Evolutionary conservation across 1,140 invertebrate species (phyloP).

Genomic region (Cherax quadricarinatus): DNA sequence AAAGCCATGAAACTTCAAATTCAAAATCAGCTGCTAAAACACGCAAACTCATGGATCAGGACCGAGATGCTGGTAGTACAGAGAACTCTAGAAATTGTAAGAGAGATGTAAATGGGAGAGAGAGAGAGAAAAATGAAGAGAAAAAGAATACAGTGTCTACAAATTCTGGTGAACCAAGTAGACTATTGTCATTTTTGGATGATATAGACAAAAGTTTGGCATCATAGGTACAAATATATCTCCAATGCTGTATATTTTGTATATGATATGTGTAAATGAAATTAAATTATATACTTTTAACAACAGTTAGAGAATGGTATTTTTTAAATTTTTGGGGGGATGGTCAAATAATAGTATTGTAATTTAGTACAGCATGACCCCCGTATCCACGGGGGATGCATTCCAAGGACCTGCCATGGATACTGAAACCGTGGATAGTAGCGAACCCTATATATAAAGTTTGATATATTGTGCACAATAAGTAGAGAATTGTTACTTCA

Average conservation of each 20-base stretch:
- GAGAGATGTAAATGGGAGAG: not conserved
- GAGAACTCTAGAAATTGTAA: not conserved
- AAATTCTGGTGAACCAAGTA: conserved; percentile 30
- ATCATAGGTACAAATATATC: not conserved
- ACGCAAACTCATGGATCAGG: not conserved
- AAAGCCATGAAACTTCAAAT: not conserved
- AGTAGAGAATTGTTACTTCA: no score
- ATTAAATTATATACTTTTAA: not conserved
- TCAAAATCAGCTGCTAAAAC: no score
- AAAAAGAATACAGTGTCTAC: not conserved
- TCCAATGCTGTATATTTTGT: not conserved
- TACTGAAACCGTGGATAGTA: no score
- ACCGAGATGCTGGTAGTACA: not conserved
- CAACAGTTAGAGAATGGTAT: not conserved
- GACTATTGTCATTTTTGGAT: conserved; percentile 36
- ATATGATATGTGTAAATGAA: not conserved
- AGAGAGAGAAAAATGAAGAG: not conserved
- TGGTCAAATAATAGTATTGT: not conserved
- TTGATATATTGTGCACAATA: no score
- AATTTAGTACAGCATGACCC: not conserved
- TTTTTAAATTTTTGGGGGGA: not conserved
- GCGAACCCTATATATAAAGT: no score
- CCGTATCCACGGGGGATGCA: no score
- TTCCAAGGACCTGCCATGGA: no score
- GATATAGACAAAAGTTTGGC: conserved; percentile 19